phyloP scores from a whole-genome alignment of 2,113 vertebrate species.

The Labeo rohita region DNA sequence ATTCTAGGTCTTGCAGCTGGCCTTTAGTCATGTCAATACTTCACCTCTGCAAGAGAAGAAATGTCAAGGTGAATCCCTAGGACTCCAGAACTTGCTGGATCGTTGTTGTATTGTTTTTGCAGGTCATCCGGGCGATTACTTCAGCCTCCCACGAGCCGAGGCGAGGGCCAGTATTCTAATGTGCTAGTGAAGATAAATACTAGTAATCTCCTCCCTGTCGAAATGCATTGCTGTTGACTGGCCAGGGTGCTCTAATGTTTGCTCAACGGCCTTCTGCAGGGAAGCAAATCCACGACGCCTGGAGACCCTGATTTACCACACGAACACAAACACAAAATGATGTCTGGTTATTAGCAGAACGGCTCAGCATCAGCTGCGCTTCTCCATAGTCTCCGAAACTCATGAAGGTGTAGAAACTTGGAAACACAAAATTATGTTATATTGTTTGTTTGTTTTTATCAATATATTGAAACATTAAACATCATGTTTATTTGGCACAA shows the following conservation, averaged over 20 bases:
- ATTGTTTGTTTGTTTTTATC: background rate
- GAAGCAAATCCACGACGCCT: conserved; percentile 46
- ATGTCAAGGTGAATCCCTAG: conserved; percentile 43
- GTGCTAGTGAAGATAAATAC: conserved; percentile 79
- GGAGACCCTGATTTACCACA: conserved; percentile 60
- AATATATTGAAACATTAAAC: too few relatives aligned
- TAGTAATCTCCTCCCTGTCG: conserved; percentile 72
- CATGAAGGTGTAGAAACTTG: conserved; percentile 7
- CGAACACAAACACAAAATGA: conserved; percentile 39
- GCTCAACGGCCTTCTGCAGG: conserved; percentile 50
- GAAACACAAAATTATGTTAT: background rate
- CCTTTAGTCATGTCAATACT: conserved; percentile 14
- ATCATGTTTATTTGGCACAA: too few relatives aligned
- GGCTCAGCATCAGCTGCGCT: background rate
- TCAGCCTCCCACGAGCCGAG: conserved; percentile 68
- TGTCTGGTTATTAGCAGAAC: conserved; percentile 31
- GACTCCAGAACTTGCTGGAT: conserved; percentile 55
- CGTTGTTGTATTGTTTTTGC: conserved; percentile 65
- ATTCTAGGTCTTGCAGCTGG: background rate
- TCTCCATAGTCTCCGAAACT: conserved; percentile 9
- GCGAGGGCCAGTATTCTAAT: conserved; percentile 70
- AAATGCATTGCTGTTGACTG: conserved; percentile 61
- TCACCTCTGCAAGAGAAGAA: conserved; percentile 12
- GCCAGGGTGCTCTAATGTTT: conserved; percentile 43
- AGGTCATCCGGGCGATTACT: conserved; percentile 72